Evolutionary conservation across 1,140 invertebrate genomes (phyloP), one percentile per base, ranked within the genome.

Genomic region (Subanguina moxae): DNA sequence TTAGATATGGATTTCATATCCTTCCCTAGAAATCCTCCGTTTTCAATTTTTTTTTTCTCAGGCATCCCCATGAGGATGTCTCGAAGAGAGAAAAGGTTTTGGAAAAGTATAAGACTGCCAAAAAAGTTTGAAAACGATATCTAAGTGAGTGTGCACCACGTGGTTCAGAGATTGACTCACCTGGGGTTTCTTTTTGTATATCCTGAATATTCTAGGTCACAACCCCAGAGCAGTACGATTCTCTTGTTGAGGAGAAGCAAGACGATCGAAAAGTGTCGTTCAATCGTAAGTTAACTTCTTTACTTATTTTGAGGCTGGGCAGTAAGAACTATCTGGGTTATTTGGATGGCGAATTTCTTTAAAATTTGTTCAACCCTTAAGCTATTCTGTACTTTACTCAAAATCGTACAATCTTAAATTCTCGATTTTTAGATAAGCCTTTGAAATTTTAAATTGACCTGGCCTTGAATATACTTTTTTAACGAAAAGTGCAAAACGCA

Each of bases 261-360:
- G 46, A 42, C 19, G 75, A 76, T 52, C 52, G 27, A 58, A 67
- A 57, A 25, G 68, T 62, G 52, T 75, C 75, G 23, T 71, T 74
- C 59, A 73, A 71, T 64, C 43, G 73, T 74, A 72, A 76, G 76
- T 77, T 74, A 52, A 21, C 17, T 52, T 52, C 3, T 5, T 52
- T 52, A 7, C 48, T 52, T 19, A 52, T 52, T 38, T 38, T 52
- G 48, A 52, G 48, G 15, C 48, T 52, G 23, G n/a, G 48, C n/a
- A 25, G 15, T 52, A 15, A 21, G 32, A 11, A 38, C 3, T n/a
- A n/a, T n/a, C n/a, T 38, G 32, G 32, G 32, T 38, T 5, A 11
- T 38, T 5, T 38, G 32, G 32, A 38, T 11, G 3, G 11, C 32
- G 32, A n/a, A n/a, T n/a, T n/a, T n/a, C 32, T 38, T 5, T 5